Evolutionary conservation across 1,140 invertebrate genomes (phyloP).

Genomic region (Drosophila busckii): DNA sequence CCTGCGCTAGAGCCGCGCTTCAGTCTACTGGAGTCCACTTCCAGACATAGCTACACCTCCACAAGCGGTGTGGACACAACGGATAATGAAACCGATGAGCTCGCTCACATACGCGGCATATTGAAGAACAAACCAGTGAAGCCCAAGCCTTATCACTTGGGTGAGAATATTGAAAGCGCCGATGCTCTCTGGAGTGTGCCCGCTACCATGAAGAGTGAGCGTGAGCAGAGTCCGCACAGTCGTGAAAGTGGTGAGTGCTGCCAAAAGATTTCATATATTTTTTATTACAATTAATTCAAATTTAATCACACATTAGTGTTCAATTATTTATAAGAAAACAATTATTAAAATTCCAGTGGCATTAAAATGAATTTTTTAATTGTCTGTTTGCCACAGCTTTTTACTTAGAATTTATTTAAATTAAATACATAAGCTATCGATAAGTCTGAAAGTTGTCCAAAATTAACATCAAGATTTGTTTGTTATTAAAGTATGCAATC

Average conservation of each 20-base stretch:
- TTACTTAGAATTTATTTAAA: no score
- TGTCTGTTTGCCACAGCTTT: no score
- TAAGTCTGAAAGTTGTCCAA: no score
- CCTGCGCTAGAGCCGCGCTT: slow-evolving; percentile 39
- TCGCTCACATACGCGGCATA: slow-evolving; percentile 83
- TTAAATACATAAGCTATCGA: no score
- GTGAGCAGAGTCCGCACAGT: slow-evolving; percentile 31
- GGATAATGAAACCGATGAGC: slow-evolving; percentile 79
- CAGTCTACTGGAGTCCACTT: slow-evolving; percentile 50
- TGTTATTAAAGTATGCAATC: no score
- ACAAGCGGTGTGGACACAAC: slow-evolving; percentile 78
- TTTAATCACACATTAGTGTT: no score
- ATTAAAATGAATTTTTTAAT: no score
- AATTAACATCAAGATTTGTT: no score
- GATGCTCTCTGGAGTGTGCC: slow-evolving; percentile 80
- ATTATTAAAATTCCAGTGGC: no score
- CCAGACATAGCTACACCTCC: slow-evolving; percentile 62
- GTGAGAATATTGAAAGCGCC: slow-evolving; percentile 81
- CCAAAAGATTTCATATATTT: background rate
- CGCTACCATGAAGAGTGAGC: slow-evolving; percentile 32
- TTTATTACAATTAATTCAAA: background rate
- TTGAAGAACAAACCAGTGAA: slow-evolving; percentile 86
- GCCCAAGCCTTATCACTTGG: slow-evolving; percentile 84
- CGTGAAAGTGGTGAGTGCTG: slow-evolving; percentile 51
- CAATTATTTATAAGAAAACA: no score